A percentile compares a stretch with the other conserved stretches of the same genome.
phyloP scores from a whole-genome alignment of 2,797 vertebrate species.

The Gambelia wislizenii region DNA sequence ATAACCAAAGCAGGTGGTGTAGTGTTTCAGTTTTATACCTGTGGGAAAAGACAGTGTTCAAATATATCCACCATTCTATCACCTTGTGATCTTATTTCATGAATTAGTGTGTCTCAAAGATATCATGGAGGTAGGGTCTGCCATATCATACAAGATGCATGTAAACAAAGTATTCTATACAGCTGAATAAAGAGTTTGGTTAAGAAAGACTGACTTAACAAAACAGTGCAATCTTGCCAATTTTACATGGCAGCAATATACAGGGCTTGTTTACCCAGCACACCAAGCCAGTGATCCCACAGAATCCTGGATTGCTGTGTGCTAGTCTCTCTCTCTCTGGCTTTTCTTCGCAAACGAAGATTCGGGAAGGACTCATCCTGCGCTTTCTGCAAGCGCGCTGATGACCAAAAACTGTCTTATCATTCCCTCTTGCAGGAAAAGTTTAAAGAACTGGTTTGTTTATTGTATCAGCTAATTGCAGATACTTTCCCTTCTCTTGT shows the following conservation, averaged over 20 bases:
- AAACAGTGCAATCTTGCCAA: neutral
- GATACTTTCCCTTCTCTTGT: too few species aligned
- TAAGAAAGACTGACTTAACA: neutral
- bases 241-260: neutral
- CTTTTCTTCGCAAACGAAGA: too few species aligned
- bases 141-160: neutral
- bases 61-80: neutral
- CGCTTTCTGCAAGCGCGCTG: too few species aligned
- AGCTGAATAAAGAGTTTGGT: neutral
- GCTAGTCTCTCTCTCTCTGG: too few species aligned
- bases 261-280: neutral
- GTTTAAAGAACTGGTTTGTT: too few species aligned
- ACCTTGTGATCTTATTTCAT: neutral
- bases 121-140: neutral
- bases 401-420: too few species aligned
- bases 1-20: neutral
- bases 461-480: too few species aligned
- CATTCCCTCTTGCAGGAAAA: too few species aligned
- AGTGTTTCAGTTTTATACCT: neutral
- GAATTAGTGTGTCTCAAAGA: neutral
- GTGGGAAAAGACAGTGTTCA: neutral
- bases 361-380: too few species aligned
- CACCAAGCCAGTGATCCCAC: too few species aligned
- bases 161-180: neutral
- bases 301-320: too few species aligned